Evolutionary conservation across 2,113 vertebrate genomes (phyloP).

Genomic region (Nannospalax galili): DNA sequence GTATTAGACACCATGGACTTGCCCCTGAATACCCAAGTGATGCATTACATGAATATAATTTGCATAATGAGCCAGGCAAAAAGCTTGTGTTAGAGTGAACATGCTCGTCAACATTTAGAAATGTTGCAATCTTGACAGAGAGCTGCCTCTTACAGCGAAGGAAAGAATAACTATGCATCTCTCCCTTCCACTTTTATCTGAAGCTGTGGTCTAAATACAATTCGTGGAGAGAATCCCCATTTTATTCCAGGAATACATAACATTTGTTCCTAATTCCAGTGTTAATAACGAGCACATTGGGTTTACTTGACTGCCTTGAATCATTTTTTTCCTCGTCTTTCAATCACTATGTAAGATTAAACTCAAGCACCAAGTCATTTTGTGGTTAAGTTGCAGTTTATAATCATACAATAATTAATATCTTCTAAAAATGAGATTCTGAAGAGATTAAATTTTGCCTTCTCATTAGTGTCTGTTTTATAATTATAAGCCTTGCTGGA

Average conservation of each 20-base stretch:
- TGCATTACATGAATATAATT: conserved; percentile 75
- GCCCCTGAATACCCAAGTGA: conserved; percentile 78
- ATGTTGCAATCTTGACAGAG: conserved; percentile 69
- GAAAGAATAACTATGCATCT: conserved; percentile 42
- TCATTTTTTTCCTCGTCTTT: conserved; percentile 12
- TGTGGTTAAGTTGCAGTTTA: conserved; percentile 78
- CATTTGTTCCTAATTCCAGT: neutral
- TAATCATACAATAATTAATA: conserved; percentile 83
- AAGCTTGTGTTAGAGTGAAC: conserved; percentile 59
- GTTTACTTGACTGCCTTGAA: conserved; percentile 7
- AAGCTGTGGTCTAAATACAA: neutral
- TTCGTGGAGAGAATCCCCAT: neutral
- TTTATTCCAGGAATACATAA: conserved; percentile 16
- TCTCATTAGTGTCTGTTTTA: conserved; percentile 81
- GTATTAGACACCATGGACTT: conserved; percentile 73
- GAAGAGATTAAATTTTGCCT: conserved; percentile 82
- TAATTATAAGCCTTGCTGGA: conserved; percentile 84
- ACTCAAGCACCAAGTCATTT: conserved; percentile 73
- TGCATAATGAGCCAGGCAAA: conserved; percentile 76
- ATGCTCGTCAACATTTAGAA: conserved; percentile 76
- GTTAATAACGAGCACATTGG: neutral
- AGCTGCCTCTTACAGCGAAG: conserved; percentile 72
- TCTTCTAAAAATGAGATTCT: conserved; percentile 83
- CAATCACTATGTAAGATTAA: conserved; percentile 68
- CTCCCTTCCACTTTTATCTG: conserved; percentile 45